Evolutionary conservation across 2,888 invertebrate genomes (phyloP).

Genomic region (Scaptomyza reducta): DNA sequence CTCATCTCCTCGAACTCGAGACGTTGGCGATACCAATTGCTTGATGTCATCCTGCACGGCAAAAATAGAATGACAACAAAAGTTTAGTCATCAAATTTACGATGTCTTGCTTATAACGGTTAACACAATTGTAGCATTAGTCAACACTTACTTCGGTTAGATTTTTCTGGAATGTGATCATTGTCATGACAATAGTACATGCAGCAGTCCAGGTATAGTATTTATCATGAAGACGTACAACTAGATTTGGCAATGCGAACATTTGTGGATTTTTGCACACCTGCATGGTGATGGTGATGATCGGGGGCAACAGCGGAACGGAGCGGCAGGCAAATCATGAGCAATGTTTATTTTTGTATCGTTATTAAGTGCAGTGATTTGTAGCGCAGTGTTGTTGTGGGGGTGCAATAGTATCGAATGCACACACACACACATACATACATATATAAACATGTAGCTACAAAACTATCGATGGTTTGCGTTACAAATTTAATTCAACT

Average conservation of each 20-base stretch:
- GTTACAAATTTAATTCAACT: too few relatives aligned
- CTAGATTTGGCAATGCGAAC: constrained; percentile 91
- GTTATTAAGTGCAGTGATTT: constrained; percentile 30
- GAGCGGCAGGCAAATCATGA: constrained; percentile 33
- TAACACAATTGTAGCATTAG: background rate
- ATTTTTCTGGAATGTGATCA: constrained; percentile 93
- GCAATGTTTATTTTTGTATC: constrained; percentile 23
- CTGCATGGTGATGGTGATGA: constrained; percentile 52
- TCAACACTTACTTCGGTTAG: constrained; percentile 88
- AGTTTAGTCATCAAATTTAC: constrained; percentile 12
- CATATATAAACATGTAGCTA: constrained; percentile 5
- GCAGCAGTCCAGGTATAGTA: constrained; percentile 96
- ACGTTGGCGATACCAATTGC: constrained; percentile 73
- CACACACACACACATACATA: constrained; percentile 7
- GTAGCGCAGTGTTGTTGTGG: constrained; percentile 25
- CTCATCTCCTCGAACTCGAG: constrained; percentile 54
- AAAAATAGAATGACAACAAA: constrained; percentile 1
- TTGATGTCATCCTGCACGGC: constrained; percentile 81
- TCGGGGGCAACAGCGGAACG: constrained; percentile 11
- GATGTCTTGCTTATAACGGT: too few relatives aligned
- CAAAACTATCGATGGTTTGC: constrained; percentile 27
- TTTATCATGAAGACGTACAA: constrained; percentile 94
- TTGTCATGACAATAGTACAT: constrained; percentile 94
- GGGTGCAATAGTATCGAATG: constrained; percentile 29
- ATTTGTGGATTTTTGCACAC: constrained; percentile 89